Percentiles rank a stretch among this genome's conserved stretches.
Evolutionary conservation across 2,113 vertebrate genomes (phyloP).

Genomic region (Telmatochromis sp.): DNA sequence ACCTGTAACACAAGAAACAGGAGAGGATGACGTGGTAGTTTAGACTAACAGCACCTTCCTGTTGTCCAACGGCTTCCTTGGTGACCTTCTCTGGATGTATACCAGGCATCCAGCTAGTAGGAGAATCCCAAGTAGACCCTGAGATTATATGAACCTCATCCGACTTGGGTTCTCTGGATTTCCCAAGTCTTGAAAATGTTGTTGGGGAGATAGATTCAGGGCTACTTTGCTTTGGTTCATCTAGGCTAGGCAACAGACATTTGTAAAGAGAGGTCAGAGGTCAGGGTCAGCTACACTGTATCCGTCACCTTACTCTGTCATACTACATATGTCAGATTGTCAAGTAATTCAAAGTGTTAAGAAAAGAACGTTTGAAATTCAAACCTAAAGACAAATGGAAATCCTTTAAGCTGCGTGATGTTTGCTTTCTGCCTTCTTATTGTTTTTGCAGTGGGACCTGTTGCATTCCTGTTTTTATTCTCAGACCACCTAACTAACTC

Average conservation of each 20-base stretch:
- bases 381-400: background rate
- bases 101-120: background rate
- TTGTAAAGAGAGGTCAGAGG: rapidly evolving
- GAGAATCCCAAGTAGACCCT: background rate
- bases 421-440: background rate
- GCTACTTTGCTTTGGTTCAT: background rate
- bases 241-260: background rate
- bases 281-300: background rate
- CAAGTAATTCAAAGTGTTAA: background rate
- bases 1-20: constrained; percentile 69
- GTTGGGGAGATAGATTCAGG: background rate
- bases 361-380: background rate
- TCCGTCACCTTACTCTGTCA: background rate
- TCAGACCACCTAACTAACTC: background rate
- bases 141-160: background rate
- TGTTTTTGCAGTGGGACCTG: background rate
- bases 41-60: background rate
- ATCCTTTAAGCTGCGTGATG: background rate
- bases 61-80: background rate
- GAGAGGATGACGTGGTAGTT: background rate
- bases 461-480: background rate
- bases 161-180: background rate
- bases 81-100: background rate
- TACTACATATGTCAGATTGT: rapidly evolving
- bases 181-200: background rate